phyloP scores from a whole-genome alignment of 2,113 vertebrate species.

The Capreolus pygargus region DNA sequence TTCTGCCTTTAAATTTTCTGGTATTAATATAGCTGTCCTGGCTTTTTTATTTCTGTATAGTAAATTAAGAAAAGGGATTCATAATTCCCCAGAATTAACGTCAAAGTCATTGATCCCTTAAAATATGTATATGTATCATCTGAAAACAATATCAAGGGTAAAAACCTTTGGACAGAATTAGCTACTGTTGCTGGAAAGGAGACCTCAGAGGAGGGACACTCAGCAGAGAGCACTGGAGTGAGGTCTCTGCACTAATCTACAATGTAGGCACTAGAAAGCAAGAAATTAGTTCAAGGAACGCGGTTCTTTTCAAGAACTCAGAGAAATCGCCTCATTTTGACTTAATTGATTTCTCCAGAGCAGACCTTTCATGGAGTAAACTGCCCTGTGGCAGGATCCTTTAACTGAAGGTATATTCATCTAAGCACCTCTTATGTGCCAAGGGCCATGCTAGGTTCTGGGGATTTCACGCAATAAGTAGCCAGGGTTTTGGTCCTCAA shows the following conservation, averaged over 20 bases:
- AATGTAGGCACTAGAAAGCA: conserved; percentile 35
- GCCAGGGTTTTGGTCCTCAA: not conserved
- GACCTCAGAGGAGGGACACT: conserved; percentile 66
- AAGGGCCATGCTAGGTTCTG: not conserved
- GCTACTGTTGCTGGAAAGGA: conserved; percentile 67
- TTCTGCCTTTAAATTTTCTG: not conserved
- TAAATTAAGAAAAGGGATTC: conserved; percentile 74
- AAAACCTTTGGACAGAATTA: conserved; percentile 74
- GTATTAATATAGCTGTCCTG: not conserved
- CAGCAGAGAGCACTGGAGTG: conserved; percentile 58
- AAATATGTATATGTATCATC: conserved; percentile 66
- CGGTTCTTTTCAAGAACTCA: conserved; percentile 13
- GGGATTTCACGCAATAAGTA: not conserved
- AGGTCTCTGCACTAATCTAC: conserved; percentile 46
- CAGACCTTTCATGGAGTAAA: not conserved
- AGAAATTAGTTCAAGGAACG: not conserved
- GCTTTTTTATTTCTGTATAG: conserved; percentile 40
- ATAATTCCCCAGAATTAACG: conserved; percentile 74
- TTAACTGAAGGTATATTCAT: not conserved
- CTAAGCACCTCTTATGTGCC: not conserved
- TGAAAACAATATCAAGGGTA: conserved; percentile 70
- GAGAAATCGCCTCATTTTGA: conserved; percentile 31
- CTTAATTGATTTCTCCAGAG: conserved; percentile 33
- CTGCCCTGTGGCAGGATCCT: not conserved
- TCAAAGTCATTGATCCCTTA: conserved; percentile 70